phyloP scores from a whole-genome alignment of 2,797 vertebrate species.

The Smutsia gigantea region DNA sequence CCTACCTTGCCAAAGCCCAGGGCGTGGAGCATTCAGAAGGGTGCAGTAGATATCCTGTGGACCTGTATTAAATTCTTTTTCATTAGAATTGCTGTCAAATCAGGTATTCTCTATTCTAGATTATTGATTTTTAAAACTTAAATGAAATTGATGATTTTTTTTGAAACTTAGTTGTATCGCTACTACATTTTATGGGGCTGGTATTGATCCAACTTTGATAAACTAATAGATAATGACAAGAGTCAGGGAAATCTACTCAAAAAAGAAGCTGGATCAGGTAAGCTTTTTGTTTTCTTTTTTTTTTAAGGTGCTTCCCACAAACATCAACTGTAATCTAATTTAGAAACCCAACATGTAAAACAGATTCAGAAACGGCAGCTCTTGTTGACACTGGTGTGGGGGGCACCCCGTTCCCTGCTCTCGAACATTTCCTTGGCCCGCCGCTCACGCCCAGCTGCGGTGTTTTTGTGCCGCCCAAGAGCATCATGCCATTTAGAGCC shows the following conservation, averaged over 20 bases:
- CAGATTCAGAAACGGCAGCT: not conserved
- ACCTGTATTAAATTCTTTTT: not conserved
- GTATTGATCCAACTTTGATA: constrained; percentile 8
- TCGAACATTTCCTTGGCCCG: not conserved
- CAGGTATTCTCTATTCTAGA: not conserved
- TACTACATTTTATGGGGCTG: constrained; percentile 29
- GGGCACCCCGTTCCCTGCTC: not conserved
- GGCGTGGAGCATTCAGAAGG: not conserved
- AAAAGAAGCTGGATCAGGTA: not conserved
- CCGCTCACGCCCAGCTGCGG: fast-evolving
- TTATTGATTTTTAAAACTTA: not conserved
- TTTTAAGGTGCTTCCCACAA: not conserved
- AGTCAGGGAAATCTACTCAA: not conserved
- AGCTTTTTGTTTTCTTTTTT: not conserved
- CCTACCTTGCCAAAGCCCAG: not conserved
- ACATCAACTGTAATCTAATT: not conserved
- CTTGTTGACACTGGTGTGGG: not conserved
- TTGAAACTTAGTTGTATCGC: constrained; percentile 30
- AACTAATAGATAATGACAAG: constrained; percentile 8
- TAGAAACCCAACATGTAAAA: not conserved
- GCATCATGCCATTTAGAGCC: not conserved
- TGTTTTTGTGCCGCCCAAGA: not conserved
- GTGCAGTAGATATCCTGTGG: not conserved
- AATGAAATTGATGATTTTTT: constrained; percentile 28
- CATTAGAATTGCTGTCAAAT: constrained; percentile 42